Evolutionary conservation across 2,797 vertebrate genomes (phyloP).

Genomic region (Anguilla marmorata): DNA sequence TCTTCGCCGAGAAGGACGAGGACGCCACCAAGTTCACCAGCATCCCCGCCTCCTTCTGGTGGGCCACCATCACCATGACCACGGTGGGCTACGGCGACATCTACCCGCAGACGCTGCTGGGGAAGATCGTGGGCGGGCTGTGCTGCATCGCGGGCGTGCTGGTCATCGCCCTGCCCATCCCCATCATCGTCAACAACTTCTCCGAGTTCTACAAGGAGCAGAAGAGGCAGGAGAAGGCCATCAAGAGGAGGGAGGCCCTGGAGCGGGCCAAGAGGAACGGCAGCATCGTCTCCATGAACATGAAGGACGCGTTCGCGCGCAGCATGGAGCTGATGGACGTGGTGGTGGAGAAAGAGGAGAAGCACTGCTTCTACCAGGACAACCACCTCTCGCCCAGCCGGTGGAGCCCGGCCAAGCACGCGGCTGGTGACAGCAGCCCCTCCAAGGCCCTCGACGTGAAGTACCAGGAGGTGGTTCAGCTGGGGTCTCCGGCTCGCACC

Average conservation of each 20-base stretch:
- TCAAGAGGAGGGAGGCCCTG: conserved; percentile 95
- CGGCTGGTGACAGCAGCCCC: conserved; percentile 69
- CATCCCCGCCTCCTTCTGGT: conserved; percentile 98
- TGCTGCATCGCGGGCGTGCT: conserved; percentile 97
- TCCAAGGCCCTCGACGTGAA: conserved; percentile 77
- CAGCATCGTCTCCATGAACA: conserved; percentile 95
- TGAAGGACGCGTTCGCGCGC: conserved; percentile 92
- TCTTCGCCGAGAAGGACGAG: conserved; percentile 98
- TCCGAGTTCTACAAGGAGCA: conserved; percentile 98
- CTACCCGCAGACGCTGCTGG: conserved; percentile 93
- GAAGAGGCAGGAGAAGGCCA: conserved; percentile 97
- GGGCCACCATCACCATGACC: conserved; percentile 99
- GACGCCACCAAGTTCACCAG: conserved; percentile 98
- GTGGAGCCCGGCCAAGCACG: conserved; percentile 88
- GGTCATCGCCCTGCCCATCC: conserved; percentile 96
- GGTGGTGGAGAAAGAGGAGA: conserved; percentile 89
- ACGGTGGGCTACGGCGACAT: conserved; percentile 98
- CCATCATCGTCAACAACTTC: conserved; percentile 99
- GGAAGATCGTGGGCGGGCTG: conserved; percentile 96
- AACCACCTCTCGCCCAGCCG: conserved; percentile 89
- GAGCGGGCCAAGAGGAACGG: conserved; percentile 95
- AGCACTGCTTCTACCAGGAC: conserved; percentile 65
- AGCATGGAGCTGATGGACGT: conserved; percentile 96
- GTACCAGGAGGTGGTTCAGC: conserved; percentile 85
- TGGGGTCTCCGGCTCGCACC: conserved; percentile 77